Conservation (phyloP, 1,140 invertebrate species). For the Propsilocerus akamusi region DNA sequence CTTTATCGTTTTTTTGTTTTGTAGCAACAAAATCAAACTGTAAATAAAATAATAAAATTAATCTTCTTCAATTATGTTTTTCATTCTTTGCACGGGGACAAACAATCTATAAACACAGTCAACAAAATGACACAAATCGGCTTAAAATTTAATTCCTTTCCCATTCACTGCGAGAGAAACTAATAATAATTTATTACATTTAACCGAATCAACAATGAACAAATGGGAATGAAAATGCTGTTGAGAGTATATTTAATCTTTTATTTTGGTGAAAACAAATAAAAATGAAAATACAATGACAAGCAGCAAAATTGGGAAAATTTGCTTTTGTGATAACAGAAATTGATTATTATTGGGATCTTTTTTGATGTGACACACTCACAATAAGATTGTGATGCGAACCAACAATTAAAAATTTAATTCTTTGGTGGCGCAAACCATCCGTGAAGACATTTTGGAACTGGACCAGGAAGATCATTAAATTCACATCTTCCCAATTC, state of each 20-base stretch:
- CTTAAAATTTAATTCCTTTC: neutral
- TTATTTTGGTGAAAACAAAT: neutral
- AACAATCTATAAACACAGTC: no score
- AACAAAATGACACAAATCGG: neutral
- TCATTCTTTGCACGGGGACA: no score
- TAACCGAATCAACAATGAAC: no score
- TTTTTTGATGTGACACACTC: neutral
- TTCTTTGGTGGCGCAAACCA: slow-evolving; percentile 48
- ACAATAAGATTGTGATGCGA: no score
- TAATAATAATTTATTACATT: no score
- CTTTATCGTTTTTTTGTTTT: no score
- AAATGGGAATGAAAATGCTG: no score
- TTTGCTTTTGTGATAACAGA: neutral
- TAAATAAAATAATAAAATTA: no score
- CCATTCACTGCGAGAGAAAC: no score
- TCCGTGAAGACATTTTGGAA: slow-evolving; percentile 63
- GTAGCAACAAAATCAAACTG: no score
- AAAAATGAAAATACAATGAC: neutral
- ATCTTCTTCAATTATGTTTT: no score
- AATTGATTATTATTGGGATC: neutral
- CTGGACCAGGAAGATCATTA: slow-evolving; percentile 38
- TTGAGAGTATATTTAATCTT: neutral
- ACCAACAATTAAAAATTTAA: no score
- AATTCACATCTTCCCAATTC: slow-evolving; percentile 51
- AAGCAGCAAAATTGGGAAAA: neutral